Base-by-base conservation (phyloP, 53 echinoderm and acorn worm species). In the Crossaster papposus region DNA sequence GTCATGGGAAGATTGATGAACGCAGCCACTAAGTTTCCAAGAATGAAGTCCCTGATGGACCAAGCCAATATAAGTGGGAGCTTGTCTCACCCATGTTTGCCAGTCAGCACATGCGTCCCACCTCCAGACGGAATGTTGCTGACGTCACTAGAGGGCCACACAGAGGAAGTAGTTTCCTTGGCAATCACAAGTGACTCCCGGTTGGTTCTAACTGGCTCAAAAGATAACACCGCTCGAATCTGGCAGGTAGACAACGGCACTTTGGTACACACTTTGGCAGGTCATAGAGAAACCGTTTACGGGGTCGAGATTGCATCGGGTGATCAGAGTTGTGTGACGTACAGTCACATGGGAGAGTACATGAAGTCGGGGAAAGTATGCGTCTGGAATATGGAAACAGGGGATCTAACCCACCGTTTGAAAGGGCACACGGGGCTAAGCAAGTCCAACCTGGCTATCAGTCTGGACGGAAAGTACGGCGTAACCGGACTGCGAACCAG, bases 351-450 rank as follows among this genome's bases (percentile, higher is more conserved):
- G 15, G 83, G 91, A 38, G 91, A 91, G 81, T 83, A 84, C 77
- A 77, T 84, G 79, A 85, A 91, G 72, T 91, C 86, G 12, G 91
- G 91, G 30, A 83, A 91, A 79, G 86, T 91, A 7, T 85, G 79
- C 30, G 86, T 79, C 20, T 91, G 91, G 91, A 91, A 91, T 70
- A 65, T 91, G 62, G 91, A 91, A 28, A 91, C 91, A 1, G 91
- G 91, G 10, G 85, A 91, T 78, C 71, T 71, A 28, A 85, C 80
- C 30, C 80, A 85, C n/a, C 78, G 85, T 13, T 81, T 91, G 15
- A 70, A 78, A 36, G 91, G 91, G 23, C 91, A 91, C 71, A 91
- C 91, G 1, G 86, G 91, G 8, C 33, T 77, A 36, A 58, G 79
- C 32, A 22, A 38, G 13, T 77, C 68, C 12, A 86, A 85, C n/a